A percentile compares a stretch with the other conserved stretches of the same genome.
phyloP scores from a whole-genome alignment of 2,888 invertebrate genomes.

The Carterocephalus palaemon region DNA sequence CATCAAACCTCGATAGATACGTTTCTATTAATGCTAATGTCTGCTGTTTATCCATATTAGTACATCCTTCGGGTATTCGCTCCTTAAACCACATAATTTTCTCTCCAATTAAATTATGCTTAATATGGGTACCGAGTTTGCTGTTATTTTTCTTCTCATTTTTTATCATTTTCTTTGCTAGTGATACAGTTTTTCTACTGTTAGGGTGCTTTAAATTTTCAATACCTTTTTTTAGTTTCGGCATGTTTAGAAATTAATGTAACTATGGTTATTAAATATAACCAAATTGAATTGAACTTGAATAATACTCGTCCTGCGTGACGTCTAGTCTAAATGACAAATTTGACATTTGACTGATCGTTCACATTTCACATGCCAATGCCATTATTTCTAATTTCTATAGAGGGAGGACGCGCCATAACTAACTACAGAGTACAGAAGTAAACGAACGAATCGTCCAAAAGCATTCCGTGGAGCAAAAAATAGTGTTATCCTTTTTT shows the following conservation, averaged over 20 bases:
- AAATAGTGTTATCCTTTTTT: too few species aligned
- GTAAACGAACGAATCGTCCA: too few species aligned
- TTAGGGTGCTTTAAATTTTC: constrained; percentile 88
- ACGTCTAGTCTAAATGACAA: too few species aligned
- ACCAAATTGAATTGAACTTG: too few species aligned
- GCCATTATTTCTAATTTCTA: constrained; percentile 15
- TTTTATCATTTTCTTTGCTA: constrained; percentile 85
- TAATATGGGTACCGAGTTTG: constrained; percentile 83
- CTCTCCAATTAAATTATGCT: constrained; percentile 86
- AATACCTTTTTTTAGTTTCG: constrained; percentile 57
- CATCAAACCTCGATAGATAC: constrained; percentile 81
- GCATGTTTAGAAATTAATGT: constrained; percentile 48
- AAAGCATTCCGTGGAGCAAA: too few species aligned
- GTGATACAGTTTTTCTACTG: constrained; percentile 87
- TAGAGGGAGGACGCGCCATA: too few species aligned
- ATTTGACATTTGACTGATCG: too few species aligned
- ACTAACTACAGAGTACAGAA: too few species aligned
- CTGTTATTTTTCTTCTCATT: constrained; percentile 79
- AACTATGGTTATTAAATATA: too few species aligned
- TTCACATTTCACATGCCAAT: too few species aligned
- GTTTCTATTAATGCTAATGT: constrained; percentile 77
- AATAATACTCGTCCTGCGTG: too few species aligned
- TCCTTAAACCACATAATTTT: constrained; percentile 89
- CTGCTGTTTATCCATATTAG: constrained; percentile 79
- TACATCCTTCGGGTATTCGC: constrained; percentile 76